These are phyloP conservation scores for Halotydeus destructor DNA, from an alignment of 1,140 invertebrate genomes.

Conservation along the genomic window DNA sequence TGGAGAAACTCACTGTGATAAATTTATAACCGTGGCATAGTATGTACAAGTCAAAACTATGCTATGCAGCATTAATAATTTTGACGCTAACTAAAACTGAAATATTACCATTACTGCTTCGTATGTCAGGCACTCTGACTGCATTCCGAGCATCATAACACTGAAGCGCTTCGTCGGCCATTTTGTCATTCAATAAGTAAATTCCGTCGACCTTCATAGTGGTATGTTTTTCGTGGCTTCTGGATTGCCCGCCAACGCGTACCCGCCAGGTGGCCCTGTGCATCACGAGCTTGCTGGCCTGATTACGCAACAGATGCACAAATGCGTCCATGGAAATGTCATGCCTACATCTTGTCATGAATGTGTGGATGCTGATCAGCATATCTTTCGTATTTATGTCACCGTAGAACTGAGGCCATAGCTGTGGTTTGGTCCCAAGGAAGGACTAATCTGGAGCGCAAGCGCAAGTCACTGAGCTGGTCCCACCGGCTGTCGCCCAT, in stretches of 20 bases:
- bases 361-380: conserved; percentile 36
- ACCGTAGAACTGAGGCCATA: conserved; percentile 57
- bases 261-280: conserved; percentile 14
- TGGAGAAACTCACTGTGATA: too few relatives aligned
- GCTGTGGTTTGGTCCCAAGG: too few relatives aligned
- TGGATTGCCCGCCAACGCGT: conserved; percentile 14
- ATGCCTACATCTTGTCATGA: conserved; percentile 32
- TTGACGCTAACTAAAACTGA: too few relatives aligned
- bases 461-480: too few relatives aligned
- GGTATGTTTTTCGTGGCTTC: conserved; percentile 15
- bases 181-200: conserved; percentile 14
- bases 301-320: conserved; percentile 45
- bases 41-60: too few relatives aligned
- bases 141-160: conserved; percentile 9
- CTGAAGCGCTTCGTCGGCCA: conserved; percentile 10
- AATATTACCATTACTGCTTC: too few relatives aligned
- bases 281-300: conserved; percentile 36
- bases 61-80: too few relatives aligned
- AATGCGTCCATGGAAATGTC: conserved; percentile 26
- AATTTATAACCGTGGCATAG: too few relatives aligned
- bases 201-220: conserved; percentile 15
- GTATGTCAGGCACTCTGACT: too few relatives aligned
- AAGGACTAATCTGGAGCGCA: too few relatives aligned
- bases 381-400: conserved; percentile 66
- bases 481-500: too few relatives aligned